Evolutionary conservation across 2,797 vertebrate species (phyloP).

Genomic region (Hoplostethus atlanticus): DNA sequence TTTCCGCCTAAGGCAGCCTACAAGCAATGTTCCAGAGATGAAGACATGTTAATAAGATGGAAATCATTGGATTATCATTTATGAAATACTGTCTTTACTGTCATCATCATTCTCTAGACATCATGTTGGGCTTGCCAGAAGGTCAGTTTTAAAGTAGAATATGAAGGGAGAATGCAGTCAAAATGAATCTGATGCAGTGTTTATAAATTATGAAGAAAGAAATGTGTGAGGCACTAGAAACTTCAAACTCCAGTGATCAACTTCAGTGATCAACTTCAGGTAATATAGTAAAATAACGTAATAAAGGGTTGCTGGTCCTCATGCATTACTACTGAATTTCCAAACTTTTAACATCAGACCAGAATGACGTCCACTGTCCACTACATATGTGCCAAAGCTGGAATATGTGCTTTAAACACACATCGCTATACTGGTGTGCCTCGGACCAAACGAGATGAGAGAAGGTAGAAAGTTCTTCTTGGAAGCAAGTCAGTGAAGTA

Average conservation of each 20-base stretch:
- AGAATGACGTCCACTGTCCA: background rate
- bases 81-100: conserved; percentile 54
- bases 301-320: background rate
- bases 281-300: conserved; percentile 12
- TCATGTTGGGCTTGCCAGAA: conserved; percentile 48
- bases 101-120: conserved; percentile 61
- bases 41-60: conserved; percentile 70
- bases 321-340: conserved; percentile 10
- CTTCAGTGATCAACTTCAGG: conserved; percentile 36
- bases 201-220: conserved; percentile 46
- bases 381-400: no score
- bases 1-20: conserved; percentile 69
- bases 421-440: background rate
- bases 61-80: conserved; percentile 62
- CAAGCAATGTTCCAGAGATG: conserved; percentile 71
- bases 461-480: background rate
- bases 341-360: conserved; percentile 6
- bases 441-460: conserved; percentile 7
- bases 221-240: conserved; percentile 37
- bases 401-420: no score
- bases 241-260: background rate
- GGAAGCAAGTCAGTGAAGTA: background rate
- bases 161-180: conserved; percentile 47
- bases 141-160: conserved; percentile 59
- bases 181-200: conserved; percentile 56